These are phyloP conservation scores for Philaethria dido DNA, from an alignment of 2,888 invertebrate species.

Conservation along the genomic window DNA sequence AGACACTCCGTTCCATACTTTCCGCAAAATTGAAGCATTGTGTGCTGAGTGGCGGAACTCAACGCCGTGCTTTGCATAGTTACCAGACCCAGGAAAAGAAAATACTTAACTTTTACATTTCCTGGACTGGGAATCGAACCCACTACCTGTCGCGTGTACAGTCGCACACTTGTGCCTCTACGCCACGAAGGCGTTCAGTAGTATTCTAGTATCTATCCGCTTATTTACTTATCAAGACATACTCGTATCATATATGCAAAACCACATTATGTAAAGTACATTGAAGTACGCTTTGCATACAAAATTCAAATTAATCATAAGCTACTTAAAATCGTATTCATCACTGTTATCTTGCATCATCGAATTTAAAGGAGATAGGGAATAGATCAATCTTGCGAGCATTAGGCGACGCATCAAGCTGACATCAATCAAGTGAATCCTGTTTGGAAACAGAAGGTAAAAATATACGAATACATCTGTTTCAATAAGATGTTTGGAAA, in stretches of 20 bases:
- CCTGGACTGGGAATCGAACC: too few species aligned
- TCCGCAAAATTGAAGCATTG: too few species aligned
- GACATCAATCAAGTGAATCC: conserved; percentile 72
- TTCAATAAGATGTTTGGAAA: neutral
- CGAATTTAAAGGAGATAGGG: conserved; percentile 46
- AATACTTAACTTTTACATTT: too few species aligned
- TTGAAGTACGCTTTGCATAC: conserved; percentile 5
- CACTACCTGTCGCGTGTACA: too few species aligned
- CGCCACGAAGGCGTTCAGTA: too few species aligned
- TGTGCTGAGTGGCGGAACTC: too few species aligned
- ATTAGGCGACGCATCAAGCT: conserved; percentile 66
- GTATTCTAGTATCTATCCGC: neutral
- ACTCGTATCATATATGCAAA: neutral
- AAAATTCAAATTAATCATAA: conserved; percentile 38
- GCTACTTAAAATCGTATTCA: conserved; percentile 43
- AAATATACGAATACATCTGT: conserved; percentile 43
- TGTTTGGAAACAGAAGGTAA: conserved; percentile 63
- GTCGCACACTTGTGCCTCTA: too few species aligned
- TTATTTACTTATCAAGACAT: neutral
- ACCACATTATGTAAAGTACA: neutral
- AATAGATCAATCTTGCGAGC: conserved; percentile 72
- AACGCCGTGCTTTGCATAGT: too few species aligned
- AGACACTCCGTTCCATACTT: too few species aligned
- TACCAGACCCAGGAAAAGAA: too few species aligned
- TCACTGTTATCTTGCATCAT: conserved; percentile 35